Evolutionary conservation across 2,888 invertebrate species (phyloP), one percentile per base, ranked within the genome.

Genomic region (Sinohyriopsis cumingii): DNA sequence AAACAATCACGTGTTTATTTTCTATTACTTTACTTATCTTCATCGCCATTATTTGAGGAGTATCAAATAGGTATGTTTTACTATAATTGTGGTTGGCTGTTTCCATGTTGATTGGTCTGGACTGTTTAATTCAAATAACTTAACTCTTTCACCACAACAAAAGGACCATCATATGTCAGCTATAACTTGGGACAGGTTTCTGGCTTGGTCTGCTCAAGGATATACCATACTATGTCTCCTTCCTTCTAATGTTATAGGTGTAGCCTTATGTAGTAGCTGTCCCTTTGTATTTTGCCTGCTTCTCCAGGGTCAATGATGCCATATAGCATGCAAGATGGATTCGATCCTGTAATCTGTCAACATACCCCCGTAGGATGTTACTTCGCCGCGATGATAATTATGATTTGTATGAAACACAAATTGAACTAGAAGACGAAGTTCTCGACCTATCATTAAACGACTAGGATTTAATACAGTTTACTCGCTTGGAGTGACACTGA

Each of bases 391-490:
- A 7, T 54, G 24, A 18, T 33, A 6, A 0, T 56, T 62, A 19
- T 28, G 7, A 59, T 59, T 33, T 33, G 33, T 67, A n/a, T 69
- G 67, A 68, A 66, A 68, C 18, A 55, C 60, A 54, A 75, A 2
- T 54, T 77, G 75, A 19, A 56, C 63, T 12, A 76, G 78, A n/a
- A 76, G 55, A 25, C 71, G 20, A 6, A 76, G 76, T 57, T 78
- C 76, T 24, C 68, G 56, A 6, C 74, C 76, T 22, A 78, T 56
- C 73, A 79, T 78, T 33, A 78, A 22, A 53, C 73, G n/a, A 59
- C 77, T 78, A 5, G 78, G 76, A 18, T 73, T 73, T 22, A 77
- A 53, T n/a, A 62, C 63, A 20, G 80, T 78, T 6, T 53, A 65
- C 24, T 73, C 71, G 59, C 77, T 67, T 28, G 67, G 69, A 6